Evolutionary conservation across 2,797 vertebrate species (phyloP).

Genomic region (Novumbra hubbsi): DNA sequence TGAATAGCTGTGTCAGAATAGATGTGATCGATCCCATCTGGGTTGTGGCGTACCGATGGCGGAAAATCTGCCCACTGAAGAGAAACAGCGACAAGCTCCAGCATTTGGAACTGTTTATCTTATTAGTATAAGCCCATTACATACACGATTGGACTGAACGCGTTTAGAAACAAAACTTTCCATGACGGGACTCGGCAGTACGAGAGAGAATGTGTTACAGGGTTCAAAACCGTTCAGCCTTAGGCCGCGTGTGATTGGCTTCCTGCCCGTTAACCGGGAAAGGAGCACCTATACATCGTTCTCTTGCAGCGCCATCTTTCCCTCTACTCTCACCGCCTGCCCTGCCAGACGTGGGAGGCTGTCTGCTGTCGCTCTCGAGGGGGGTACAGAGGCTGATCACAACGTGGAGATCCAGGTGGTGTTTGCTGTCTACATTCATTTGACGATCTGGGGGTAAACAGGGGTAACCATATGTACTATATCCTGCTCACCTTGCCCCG

Average conservation of each 20-base stretch:
- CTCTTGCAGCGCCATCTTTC: constrained; percentile 7
- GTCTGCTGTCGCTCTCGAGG: constrained; percentile 13
- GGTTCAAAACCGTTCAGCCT: constrained; percentile 2
- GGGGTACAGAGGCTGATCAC: constrained; percentile 25
- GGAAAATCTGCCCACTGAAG: too few relatives aligned
- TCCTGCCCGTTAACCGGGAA: constrained; percentile 16
- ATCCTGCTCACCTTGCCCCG: neutral
- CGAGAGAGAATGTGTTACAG: neutral
- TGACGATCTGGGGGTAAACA: constrained; percentile 10
- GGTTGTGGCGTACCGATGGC: too few relatives aligned
- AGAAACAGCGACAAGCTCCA: too few relatives aligned
- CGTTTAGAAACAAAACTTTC: neutral
- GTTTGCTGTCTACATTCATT: neutral
- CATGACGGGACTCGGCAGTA: neutral
- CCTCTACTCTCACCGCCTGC: constrained; percentile 18
- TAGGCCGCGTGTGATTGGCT: constrained; percentile 17
- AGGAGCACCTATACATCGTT: constrained; percentile 14
- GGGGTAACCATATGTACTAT: neutral
- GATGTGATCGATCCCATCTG: too few relatives aligned
- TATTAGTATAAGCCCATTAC: neutral
- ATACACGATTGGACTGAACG: neutral
- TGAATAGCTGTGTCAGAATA: too few relatives aligned
- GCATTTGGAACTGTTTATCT: neutral
- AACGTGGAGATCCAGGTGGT: constrained; percentile 18
- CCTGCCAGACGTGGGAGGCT: constrained; percentile 31